Evolutionary conservation across 2,888 invertebrate species (phyloP).

Genomic region (Idaea aversata): DNA sequence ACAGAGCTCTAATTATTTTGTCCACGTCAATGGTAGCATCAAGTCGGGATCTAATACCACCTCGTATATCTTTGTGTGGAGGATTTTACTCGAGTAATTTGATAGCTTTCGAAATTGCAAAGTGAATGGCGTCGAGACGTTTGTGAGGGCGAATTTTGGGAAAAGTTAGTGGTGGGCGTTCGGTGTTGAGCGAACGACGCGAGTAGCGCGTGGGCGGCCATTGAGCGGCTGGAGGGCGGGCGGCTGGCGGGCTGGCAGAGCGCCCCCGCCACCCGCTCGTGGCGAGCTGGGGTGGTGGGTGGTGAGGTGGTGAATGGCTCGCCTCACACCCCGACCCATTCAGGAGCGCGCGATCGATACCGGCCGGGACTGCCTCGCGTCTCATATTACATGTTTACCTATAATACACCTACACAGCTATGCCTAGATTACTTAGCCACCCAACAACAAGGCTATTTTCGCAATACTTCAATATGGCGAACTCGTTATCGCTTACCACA

Average conservation of each 20-base stretch:
- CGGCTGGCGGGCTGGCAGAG: slow-evolving; percentile 34
- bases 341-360: slow-evolving; percentile 35
- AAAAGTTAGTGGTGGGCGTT: slow-evolving; percentile 65
- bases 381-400: slow-evolving; percentile 18
- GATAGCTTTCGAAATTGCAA: slow-evolving; percentile 61
- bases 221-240: slow-evolving; percentile 71
- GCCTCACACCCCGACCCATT: slow-evolving; percentile 69
- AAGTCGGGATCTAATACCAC: neutral
- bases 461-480: neutral
- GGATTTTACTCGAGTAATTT: slow-evolving; percentile 41
- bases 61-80: neutral
- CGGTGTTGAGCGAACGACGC: slow-evolving; percentile 39
- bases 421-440: slow-evolving; percentile 76
- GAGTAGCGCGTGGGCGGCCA: slow-evolving; percentile 72
- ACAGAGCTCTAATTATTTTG: neutral
- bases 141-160: slow-evolving; percentile 60
- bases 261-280: slow-evolving; percentile 54
- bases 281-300: slow-evolving; percentile 34
- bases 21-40: neutral
- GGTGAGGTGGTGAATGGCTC: slow-evolving; percentile 34
- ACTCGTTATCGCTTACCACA: neutral
- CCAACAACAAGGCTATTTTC: neutral
- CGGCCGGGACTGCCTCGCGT: slow-evolving; percentile 30
- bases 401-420: slow-evolving; percentile 1
- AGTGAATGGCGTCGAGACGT: slow-evolving; percentile 65